Evolutionary conservation across 1,140 invertebrate genomes (phyloP).

Genomic region (Ceratitis capitata): DNA sequence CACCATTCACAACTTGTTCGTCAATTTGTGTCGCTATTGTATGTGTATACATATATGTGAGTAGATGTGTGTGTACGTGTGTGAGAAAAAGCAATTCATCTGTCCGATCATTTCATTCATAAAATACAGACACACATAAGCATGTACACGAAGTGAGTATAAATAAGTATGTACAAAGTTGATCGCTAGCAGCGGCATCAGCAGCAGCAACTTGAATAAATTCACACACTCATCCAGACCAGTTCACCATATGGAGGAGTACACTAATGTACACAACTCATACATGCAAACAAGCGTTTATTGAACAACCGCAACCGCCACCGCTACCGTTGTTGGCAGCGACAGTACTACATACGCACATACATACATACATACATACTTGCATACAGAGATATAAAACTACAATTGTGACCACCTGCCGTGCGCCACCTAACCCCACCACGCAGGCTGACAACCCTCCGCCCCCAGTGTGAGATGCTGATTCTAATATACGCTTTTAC

Average conservation of each 20-base stretch:
- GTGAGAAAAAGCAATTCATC: slow-evolving; percentile 54
- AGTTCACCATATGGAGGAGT: no score
- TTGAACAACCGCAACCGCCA: background rate
- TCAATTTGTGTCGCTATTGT: background rate
- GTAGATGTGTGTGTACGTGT: background rate
- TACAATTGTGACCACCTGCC: slow-evolving; percentile 23
- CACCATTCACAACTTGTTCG: background rate
- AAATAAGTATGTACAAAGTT: background rate
- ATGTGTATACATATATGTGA: background rate
- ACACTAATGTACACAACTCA: no score
- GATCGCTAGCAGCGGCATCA: background rate
- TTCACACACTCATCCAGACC: background rate
- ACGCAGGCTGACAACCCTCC: slow-evolving; percentile 36
- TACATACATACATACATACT: no score
- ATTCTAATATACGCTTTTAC: background rate
- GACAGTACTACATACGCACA: background rate
- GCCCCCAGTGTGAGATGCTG: slow-evolving; percentile 1
- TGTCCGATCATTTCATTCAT: slow-evolving; percentile 65
- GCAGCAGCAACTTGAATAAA: background rate
- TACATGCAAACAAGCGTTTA: background rate
- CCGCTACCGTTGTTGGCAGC: background rate
- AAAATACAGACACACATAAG: slow-evolving; percentile 51
- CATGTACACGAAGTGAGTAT: background rate
- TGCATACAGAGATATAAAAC: background rate
- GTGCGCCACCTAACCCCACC: background rate